A percentile compares a stretch with the other conserved stretches of the same genome.
Conservation (phyloP, 2,113 vertebrate species). For the Atherinomorus stipes region DNA sequence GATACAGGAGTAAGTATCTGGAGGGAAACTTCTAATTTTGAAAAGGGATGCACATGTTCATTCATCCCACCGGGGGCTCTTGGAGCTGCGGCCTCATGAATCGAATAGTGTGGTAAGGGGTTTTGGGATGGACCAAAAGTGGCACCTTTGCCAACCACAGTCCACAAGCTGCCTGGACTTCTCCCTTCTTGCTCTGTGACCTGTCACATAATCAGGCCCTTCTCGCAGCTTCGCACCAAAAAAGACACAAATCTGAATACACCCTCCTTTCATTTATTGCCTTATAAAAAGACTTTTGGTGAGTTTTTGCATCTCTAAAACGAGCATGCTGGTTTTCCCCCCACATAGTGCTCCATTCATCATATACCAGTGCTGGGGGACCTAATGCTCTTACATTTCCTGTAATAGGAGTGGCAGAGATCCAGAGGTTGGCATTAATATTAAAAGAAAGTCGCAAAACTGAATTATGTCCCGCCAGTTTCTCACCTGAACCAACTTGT, state of each 20-base stretch:
- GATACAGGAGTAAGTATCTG: conserved; percentile 70
- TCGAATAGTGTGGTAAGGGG: conserved; percentile 73
- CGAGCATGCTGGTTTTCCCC: conserved; percentile 83
- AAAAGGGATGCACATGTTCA: conserved; percentile 60
- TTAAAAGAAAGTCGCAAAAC: conserved; percentile 73
- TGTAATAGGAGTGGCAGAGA: conserved; percentile 88
- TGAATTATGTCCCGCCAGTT: conserved; percentile 92
- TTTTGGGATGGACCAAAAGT: conserved; percentile 69
- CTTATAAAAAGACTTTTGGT: conserved; percentile 81
- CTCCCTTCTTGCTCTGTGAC: conserved; percentile 45
- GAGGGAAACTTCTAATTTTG: conserved; percentile 75
- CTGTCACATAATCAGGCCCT: conserved; percentile 75
- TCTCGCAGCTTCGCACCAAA: conserved; percentile 65
- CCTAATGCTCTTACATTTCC: conserved; percentile 88
- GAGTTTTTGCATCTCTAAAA: conserved; percentile 88
- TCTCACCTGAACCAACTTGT: conserved; percentile 76
- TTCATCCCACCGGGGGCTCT: conserved; percentile 62
- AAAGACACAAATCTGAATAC: conserved; percentile 69
- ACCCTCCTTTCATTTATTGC: conserved; percentile 77
- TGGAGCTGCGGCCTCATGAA: conserved; percentile 67
- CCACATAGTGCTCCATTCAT: conserved; percentile 98
- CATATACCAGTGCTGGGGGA: conserved; percentile 87
- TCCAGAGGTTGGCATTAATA: conserved; percentile 90
- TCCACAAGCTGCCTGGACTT: conserved; percentile 59
- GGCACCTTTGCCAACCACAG: conserved; percentile 78